Conservation (phyloP, 2,888 invertebrate species). For the Epinotia ramella region DNA sequence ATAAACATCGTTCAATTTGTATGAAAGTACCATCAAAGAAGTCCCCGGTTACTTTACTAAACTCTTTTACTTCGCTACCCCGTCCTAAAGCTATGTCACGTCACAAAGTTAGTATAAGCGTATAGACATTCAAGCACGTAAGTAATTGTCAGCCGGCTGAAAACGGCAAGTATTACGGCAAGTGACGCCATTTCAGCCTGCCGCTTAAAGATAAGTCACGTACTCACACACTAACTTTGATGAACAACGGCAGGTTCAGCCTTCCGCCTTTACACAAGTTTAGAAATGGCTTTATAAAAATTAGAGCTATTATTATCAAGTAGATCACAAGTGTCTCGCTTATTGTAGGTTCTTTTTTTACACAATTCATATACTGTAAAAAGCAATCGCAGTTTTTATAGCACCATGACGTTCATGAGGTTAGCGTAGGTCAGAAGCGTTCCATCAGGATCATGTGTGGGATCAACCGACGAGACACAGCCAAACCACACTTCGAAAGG, state of each 20-base stretch:
- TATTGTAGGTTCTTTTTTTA: no score
- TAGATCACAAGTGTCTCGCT: not conserved
- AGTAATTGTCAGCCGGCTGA: constrained; percentile 38
- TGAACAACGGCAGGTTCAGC: constrained; percentile 52
- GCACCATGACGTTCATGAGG: no score
- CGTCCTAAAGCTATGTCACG: not conserved
- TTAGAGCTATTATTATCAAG: not conserved
- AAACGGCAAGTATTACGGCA: constrained; percentile 36
- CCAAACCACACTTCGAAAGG: no score
- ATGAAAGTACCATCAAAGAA: not conserved
- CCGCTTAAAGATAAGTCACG: constrained; percentile 72
- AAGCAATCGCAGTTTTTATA: no score
- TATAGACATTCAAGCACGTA: constrained; percentile 32
- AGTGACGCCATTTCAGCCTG: constrained; percentile 58
- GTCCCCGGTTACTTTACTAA: not conserved
- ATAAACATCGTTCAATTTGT: not conserved
- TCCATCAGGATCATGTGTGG: no score
- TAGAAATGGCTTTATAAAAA: constrained; percentile 26
- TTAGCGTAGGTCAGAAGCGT: no score
- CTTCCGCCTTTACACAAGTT: constrained; percentile 25
- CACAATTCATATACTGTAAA: no score
- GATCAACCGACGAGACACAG: no score
- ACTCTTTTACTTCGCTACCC: not conserved
- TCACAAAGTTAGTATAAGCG: constrained; percentile 6
- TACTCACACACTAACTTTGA: constrained; percentile 73